These are phyloP conservation scores for Pollachius pollachius DNA, from an alignment of 2,113 vertebrate species.

Conservation along the genomic window DNA sequence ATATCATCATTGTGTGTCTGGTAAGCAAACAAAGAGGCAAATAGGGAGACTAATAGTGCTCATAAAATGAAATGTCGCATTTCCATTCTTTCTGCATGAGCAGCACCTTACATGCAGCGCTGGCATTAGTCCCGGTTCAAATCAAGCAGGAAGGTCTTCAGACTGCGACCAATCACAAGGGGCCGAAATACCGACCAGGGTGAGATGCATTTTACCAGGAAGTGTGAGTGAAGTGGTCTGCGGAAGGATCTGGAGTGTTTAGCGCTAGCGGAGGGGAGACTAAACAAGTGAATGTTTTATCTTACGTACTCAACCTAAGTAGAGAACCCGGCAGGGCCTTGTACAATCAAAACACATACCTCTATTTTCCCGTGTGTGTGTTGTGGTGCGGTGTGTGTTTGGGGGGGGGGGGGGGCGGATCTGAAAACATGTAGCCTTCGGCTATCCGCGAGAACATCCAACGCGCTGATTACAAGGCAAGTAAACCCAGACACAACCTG, in stretches of 20 bases:
- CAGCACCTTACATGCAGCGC: no score
- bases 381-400: no score
- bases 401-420: no score
- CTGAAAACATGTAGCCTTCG: neutral
- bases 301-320: slow-evolving; percentile 23
- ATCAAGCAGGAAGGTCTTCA: no score
- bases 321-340: slow-evolving; percentile 36
- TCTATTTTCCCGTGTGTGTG: neutral
- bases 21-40: no score
- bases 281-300: slow-evolving; percentile 45
- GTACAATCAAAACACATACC: slow-evolving; percentile 45
- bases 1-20: no score
- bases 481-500: neutral
- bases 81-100: no score
- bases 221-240: slow-evolving; percentile 7
- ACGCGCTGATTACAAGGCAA: neutral
- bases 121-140: no score
- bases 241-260: slow-evolving; percentile 25
- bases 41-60: no score
- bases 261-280: slow-evolving; percentile 43
- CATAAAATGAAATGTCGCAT: no score
- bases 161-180: no score
- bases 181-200: neutral
- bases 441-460: neutral
- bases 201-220: slow-evolving; percentile 3